Percentiles rank a stretch among this genome's conserved stretches.
Evolutionary conservation across 2,888 invertebrate species (phyloP).

Genomic region (Amiota minor): DNA sequence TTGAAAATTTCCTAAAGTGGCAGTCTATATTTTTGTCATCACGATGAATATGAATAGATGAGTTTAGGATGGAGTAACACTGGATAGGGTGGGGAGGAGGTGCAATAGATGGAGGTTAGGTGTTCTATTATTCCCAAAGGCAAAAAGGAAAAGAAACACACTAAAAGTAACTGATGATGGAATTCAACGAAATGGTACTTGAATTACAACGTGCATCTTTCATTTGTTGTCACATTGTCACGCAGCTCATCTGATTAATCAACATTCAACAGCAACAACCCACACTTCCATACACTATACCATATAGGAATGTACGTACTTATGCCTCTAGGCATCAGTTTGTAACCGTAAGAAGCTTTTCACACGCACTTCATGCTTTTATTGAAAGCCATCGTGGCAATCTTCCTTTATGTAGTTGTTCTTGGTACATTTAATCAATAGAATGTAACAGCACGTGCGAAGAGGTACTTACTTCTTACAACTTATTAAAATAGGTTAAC

Average conservation of each 20-base stretch:
- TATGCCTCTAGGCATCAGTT: constrained; percentile 39
- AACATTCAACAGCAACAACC: constrained; percentile 49
- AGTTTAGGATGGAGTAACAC: no score
- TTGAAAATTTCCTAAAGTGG: constrained; percentile 9
- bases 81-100: no score
- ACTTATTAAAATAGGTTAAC: no score
- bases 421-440: no score
- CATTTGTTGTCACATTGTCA: constrained; percentile 42
- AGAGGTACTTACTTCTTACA: no score
- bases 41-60: no score
- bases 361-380: constrained; percentile 31
- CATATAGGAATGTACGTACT: neutral
- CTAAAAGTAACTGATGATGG: constrained; percentile 5
- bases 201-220: neutral
- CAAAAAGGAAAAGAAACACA: neutral
- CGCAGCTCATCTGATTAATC: constrained; percentile 60
- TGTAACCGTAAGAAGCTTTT: constrained; percentile 59
- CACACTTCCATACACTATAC: neutral
- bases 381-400: constrained; percentile 15
- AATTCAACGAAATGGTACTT: constrained; percentile 13
- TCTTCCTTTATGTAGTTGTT: no score
- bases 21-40: neutral
- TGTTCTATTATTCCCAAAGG: neutral
- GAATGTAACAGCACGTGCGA: no score
- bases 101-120: no score